These are phyloP conservation scores for Psittacula derbiana DNA, from an alignment of 2,797 vertebrate species.

Conservation along the genomic window DNA sequence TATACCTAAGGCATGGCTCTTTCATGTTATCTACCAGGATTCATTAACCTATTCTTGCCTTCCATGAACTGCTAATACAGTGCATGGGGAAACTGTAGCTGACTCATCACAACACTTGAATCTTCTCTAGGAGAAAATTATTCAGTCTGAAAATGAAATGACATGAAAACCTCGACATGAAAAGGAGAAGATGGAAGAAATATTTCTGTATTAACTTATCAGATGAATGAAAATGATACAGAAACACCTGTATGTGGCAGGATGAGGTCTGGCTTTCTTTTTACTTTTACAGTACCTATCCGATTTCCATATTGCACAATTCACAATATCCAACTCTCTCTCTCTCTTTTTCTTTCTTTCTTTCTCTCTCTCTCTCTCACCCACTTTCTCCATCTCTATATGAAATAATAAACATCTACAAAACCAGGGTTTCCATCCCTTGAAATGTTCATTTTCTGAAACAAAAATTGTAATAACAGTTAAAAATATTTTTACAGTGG, in stretches of 20 bases:
- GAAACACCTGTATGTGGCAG: background rate
- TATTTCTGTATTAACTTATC: background rate
- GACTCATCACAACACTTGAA: constrained; percentile 23
- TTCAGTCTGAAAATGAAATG: constrained; percentile 20
- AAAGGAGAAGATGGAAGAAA: constrained; percentile 21
- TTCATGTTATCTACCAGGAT: background rate
- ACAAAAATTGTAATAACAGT: background rate
- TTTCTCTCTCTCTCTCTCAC: background rate
- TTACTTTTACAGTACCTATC: background rate
- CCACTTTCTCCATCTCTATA: background rate
- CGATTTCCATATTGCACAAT: background rate
- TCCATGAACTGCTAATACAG: background rate
- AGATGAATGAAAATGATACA: background rate
- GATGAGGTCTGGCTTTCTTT: background rate
- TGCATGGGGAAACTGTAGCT: background rate
- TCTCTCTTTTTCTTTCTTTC: background rate
- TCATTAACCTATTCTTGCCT: background rate
- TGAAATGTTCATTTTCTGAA: background rate
- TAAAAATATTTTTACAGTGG: background rate
- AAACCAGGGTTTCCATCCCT: background rate
- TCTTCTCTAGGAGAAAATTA: constrained; percentile 24
- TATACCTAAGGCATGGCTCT: background rate
- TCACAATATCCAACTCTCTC: background rate
- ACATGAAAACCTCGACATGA: background rate
- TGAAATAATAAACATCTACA: background rate